Base-by-base conservation (phyloP, 1,140 invertebrate species). In the Leptinotarsa undecemlineata region DNA sequence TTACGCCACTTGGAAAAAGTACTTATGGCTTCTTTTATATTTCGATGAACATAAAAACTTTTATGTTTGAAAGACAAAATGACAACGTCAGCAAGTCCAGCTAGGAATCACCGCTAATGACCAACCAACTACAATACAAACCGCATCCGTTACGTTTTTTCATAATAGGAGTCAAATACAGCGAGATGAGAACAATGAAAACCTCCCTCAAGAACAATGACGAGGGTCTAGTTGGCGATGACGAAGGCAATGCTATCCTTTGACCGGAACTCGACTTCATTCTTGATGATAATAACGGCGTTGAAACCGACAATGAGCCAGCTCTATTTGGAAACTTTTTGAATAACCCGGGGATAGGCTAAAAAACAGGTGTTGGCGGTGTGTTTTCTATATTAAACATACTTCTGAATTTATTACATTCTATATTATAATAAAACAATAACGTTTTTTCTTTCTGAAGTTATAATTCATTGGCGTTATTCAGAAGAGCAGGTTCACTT, bases 161-260 rank as follows among this genome's bases (percentile, higher is more conserved):
- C n/a, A 57, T 57, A 57, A 57, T 57, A 57, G 51, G 14, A 57
- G 51, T 57, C 51, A 57, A 57, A 57, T 57, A 57, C 51, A 57
- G 51, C 17, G 51, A 19, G n/a, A 57, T 17, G 51, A 57, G 51
- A 57, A 57, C 51, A 57, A 57, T 57, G 51, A 14, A 57, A 57
- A 57, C 51, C 3, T 17, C 51, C 51, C 51, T 15, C 51, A 57
- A 57, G 51, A 57, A 57, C 51, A 57, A 57, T 57, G 51, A 57
- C 51, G 51, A 57, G 51, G 51, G 51, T 57, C 51, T n/a, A 57
- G 51, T 57, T 57, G 51, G 51, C 51, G 15, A 57, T 57, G 51
- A 17, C 51, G 51, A 57, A 42, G 15, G 51, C 51, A 57, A 17
- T 17, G 51, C 51, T 17, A 57, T 57, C 51, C 51, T 17, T 42